Evolutionary conservation across 1,140 invertebrate species (phyloP).

Genomic region (Sesamia nonagrioides): DNA sequence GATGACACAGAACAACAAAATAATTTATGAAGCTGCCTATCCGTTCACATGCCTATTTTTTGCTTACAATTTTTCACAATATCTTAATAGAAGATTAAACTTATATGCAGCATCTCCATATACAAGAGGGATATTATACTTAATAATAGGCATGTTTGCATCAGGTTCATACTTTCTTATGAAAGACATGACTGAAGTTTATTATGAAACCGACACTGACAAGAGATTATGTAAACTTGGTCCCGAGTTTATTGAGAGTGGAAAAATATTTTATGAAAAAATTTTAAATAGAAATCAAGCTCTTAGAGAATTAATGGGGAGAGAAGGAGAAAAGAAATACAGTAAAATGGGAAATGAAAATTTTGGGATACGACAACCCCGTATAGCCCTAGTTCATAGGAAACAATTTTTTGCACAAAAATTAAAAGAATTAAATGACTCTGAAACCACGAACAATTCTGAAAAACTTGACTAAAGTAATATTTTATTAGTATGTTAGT

Average conservation of each 20-base stretch:
- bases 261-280: slow-evolving; percentile 92
- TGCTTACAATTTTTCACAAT: slow-evolving; percentile 85
- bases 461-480: background rate
- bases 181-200: slow-evolving; percentile 89
- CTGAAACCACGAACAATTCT: background rate
- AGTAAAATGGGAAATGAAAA: slow-evolving; percentile 91
- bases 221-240: slow-evolving; percentile 88
- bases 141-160: slow-evolving; percentile 88
- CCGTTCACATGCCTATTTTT: slow-evolving; percentile 81
- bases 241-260: slow-evolving; percentile 90
- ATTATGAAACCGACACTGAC: slow-evolving; percentile 90
- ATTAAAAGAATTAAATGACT: slow-evolving; percentile 61
- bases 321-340: slow-evolving; percentile 88
- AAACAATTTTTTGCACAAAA: slow-evolving; percentile 89
- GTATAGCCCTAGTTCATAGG: slow-evolving; percentile 89
- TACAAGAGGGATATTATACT: slow-evolving; percentile 88
- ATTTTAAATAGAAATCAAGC: slow-evolving; percentile 91
- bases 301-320: slow-evolving; percentile 89
- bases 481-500: too few relatives aligned
- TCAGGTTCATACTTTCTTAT: slow-evolving; percentile 89
- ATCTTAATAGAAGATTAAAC: slow-evolving; percentile 87
- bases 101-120: slow-evolving; percentile 86
- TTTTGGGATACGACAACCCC: slow-evolving; percentile 89
- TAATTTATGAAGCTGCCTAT: slow-evolving; percentile 87
- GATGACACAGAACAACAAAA: slow-evolving; percentile 87